Base-by-base conservation (phyloP, 2,113 vertebrate species). In the Crotalus helleri region DNA sequence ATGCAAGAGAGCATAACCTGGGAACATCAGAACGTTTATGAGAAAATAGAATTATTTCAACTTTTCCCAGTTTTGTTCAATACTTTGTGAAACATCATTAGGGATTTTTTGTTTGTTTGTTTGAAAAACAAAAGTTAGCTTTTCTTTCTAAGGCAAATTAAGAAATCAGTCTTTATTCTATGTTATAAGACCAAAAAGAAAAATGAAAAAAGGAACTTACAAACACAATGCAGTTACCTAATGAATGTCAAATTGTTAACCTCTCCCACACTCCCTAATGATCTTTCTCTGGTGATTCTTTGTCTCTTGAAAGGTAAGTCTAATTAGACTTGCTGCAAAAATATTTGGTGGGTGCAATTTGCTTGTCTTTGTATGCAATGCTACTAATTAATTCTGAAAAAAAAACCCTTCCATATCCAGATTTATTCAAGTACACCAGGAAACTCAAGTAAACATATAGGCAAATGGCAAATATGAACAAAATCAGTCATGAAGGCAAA, bases 311-410 rank as follows among this genome's bases (percentile, higher is more conserved):
- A 96, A 94, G 61, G 93, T 91, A 95, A 93, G 95, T 93, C 57
- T 95, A 95, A 95, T 97, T 96, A 96, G 86, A 94, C 88, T 85
- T 92, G 64, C 90, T 95, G 49, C 74, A 96, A 53, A 95, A 93
- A 29, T 94, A 15, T 92, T 95, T 89, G 96, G 91, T n/a, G 61
- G 61, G 12, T n/a, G n/a, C 29, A 69, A 29, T n/a, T 53, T 95
- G 64, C 81, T 33, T 91, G 96, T 57, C 26, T 94, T n/a, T 89
- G 61, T 93, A 95, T 87, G 94, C 95, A 96, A 94, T 95, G 90
- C 6, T 91, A 95, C 92, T 96, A 97, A 96, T 97, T 96, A 97
- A 95, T 33, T 95, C 58, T 86, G 90, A 92, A 94, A 95, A 94
- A 94, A 3, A 93, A 96, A 96, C 91, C 59, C 93, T 95, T 4